Evolutionary conservation across 2,888 invertebrate genomes (phyloP).

Genomic region (Campaea margaritaria): DNA sequence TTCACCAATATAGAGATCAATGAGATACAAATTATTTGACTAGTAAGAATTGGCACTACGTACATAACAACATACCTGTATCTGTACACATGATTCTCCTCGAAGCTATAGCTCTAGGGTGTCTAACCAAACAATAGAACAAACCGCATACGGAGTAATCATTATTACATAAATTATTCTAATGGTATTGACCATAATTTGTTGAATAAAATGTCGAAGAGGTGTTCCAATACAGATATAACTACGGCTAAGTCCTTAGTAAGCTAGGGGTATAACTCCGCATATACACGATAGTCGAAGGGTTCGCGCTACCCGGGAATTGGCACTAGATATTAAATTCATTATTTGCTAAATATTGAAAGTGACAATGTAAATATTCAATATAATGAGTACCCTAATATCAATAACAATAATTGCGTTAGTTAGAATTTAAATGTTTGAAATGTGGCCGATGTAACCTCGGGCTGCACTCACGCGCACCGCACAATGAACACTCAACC

Average conservation of each 20-base stretch:
- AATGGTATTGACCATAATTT: slow-evolving; percentile 45
- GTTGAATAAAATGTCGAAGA: slow-evolving; percentile 44
- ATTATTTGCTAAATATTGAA: slow-evolving; percentile 71
- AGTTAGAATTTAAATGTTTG: slow-evolving; percentile 66
- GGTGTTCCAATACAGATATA: slow-evolving; percentile 63
- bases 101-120: slow-evolving; percentile 53
- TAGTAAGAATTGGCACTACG: slow-evolving; percentile 66
- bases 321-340: slow-evolving; percentile 71
- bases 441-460: slow-evolving; percentile 54
- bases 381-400: slow-evolving; percentile 71
- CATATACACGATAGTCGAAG: slow-evolving; percentile 65
- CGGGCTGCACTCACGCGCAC: slow-evolving; percentile 54
- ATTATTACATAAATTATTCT: slow-evolving; percentile 24
- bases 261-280: slow-evolving; percentile 70
- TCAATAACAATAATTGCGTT: slow-evolving; percentile 73
- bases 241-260: slow-evolving; percentile 71
- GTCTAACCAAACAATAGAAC: slow-evolving; percentile 32
- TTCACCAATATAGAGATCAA: slow-evolving; percentile 38
- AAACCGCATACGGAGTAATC: slow-evolving; percentile 3
- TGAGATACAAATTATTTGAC: slow-evolving; percentile 51
- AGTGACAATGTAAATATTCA: slow-evolving; percentile 71
- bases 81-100: slow-evolving; percentile 45
- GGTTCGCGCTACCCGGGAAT: slow-evolving; percentile 68
- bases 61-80: slow-evolving; percentile 51
- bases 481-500: slow-evolving; percentile 55